Base-by-base conservation (phyloP, 1,140 invertebrate species). In the Ditylenchus dipsaci region DNA sequence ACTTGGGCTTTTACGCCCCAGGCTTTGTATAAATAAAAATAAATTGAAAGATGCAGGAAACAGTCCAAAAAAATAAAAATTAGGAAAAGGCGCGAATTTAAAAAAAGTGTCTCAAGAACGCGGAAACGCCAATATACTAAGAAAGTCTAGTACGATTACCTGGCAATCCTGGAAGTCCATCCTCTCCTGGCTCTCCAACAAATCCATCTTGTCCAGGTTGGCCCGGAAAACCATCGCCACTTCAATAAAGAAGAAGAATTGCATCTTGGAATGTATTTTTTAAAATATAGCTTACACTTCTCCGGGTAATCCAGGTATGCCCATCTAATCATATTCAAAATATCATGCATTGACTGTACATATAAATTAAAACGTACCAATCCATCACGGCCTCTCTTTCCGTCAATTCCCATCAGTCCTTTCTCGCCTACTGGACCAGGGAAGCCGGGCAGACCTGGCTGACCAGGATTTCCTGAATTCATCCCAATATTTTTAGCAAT, bases 101-200 rank as follows among this genome's bases (percentile, higher is more conserved):
- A n/a, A n/a, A n/a, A n/a, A n/a, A n/a, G n/a, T n/a, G n/a, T n/a
- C n/a, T n/a, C n/a, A n/a, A n/a, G n/a, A n/a, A n/a, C n/a, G n/a
- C n/a, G n/a, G n/a, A 57, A 27, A 57, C 15, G 19, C 9, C 21
- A 62, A n/a, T n/a, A n/a, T n/a, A n/a, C n/a, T 62, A 42, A 62
- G 23, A 62, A 63, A 38, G 11, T 38, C 3, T 3, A 38, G 33
- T 26, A 0, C 26, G 29, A 26, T 57, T 23, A 53, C 77, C 78
- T 7, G 71, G 47, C 26, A 69, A 38, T 27, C 78, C 73, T 23
- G 65, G 63, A n/a, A 76, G 33, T 19, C 73, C 73, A 45, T 75
- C 73, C 19, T 56, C 47, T 17, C 73, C 72, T 33, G 47, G 38
- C 21, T 70, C 71, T 63, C 88, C 88, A 23, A 73, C 69, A 66